These are phyloP conservation scores for Centropristis striata DNA, from an alignment of 2,113 vertebrate species.

Conservation along the genomic window DNA sequence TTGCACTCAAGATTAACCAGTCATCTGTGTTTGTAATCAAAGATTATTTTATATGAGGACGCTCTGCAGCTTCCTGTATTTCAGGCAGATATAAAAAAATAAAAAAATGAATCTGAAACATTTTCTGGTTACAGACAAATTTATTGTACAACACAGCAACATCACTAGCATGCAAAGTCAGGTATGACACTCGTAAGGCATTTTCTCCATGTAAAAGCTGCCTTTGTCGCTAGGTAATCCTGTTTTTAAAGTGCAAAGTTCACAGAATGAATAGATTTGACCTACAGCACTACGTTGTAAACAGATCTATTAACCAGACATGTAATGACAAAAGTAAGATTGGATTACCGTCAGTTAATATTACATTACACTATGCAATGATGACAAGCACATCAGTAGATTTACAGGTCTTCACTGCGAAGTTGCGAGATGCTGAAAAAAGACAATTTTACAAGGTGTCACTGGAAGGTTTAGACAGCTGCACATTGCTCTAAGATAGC, in stretches of 20 bases:
- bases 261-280: constrained; percentile 75
- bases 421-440: constrained; percentile 54
- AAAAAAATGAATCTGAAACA: neutral
- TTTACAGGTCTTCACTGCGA: constrained; percentile 54
- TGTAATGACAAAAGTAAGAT: constrained; percentile 60
- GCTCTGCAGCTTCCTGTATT: neutral
- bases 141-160: constrained; percentile 77
- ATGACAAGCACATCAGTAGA: constrained; percentile 54
- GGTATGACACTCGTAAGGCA: constrained; percentile 80
- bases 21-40: too few relatives aligned
- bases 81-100: neutral
- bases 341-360: constrained; percentile 53
- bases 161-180: constrained; percentile 80
- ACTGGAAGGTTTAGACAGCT: constrained; percentile 58
- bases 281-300: constrained; percentile 77
- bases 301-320: constrained; percentile 72
- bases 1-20: too few relatives aligned
- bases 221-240: constrained; percentile 79
- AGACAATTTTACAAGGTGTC: constrained; percentile 47
- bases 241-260: constrained; percentile 85
- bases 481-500: constrained; percentile 33
- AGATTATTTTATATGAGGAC: too few relatives aligned
- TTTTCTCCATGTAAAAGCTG: constrained; percentile 82
- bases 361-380: constrained; percentile 59
- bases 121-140: constrained; percentile 63